These are phyloP conservation scores for Zele albiditarsus DNA, from an alignment of 2,888 invertebrate genomes.

Conservation along the genomic window DNA sequence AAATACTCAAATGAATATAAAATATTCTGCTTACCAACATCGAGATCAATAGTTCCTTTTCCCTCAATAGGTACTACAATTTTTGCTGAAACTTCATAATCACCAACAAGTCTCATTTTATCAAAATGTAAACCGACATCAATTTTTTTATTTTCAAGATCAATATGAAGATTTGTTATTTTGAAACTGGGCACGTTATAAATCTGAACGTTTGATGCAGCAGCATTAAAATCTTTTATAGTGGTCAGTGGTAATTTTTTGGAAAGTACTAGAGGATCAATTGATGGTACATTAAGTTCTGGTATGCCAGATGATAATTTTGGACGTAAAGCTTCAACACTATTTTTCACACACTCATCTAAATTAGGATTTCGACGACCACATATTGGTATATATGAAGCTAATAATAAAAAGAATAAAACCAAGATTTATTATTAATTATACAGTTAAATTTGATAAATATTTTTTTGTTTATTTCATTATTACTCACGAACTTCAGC, in stretches of 20 bases:
- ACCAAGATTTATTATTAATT: not conserved
- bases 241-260: conserved; percentile 56
- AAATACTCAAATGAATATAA: conserved; percentile 20
- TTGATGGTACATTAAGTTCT: conserved; percentile 62
- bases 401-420: conserved; percentile 49
- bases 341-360: conserved; percentile 59
- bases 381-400: conserved; percentile 65
- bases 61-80: conserved; percentile 62
- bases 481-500: conserved; percentile 26
- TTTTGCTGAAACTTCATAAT: conserved; percentile 61
- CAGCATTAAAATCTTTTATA: conserved; percentile 56
- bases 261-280: conserved; percentile 61
- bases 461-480: not conserved
- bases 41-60: conserved; percentile 58
- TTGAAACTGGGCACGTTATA: conserved; percentile 55
- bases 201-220: conserved; percentile 57
- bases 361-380: conserved; percentile 62
- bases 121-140: conserved; percentile 49
- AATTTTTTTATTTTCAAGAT: conserved; percentile 52
- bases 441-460: not conserved
- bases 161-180: conserved; percentile 47
- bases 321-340: conserved; percentile 49
- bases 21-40: conserved; percentile 51
- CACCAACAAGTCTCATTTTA: conserved; percentile 52
- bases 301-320: conserved; percentile 61